These are phyloP conservation scores for Ceratosolen fusciceps DNA, from an alignment of 1,140 invertebrate species.

Conservation along the genomic window DNA sequence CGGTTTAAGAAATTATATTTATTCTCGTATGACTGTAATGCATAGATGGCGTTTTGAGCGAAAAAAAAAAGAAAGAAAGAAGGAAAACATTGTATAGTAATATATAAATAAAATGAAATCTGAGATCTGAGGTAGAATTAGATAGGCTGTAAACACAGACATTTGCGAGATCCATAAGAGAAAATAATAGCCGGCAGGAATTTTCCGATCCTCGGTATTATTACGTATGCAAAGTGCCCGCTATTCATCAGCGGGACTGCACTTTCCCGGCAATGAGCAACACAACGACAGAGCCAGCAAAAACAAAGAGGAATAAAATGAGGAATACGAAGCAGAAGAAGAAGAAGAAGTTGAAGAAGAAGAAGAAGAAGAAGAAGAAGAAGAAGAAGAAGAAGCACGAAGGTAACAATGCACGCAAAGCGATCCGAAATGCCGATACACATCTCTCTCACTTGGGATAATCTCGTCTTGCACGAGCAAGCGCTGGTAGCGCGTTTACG, in stretches of 20 bases:
- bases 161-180: not conserved
- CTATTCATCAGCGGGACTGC: not conserved
- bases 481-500: conserved; percentile 32
- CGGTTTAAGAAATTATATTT: no score
- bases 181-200: not conserved
- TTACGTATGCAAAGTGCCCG: not conserved
- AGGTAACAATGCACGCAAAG: conserved; percentile 28
- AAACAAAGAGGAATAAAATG: conserved; percentile 1
- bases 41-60: not conserved
- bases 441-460: conserved; percentile 31
- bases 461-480: conserved; percentile 23
- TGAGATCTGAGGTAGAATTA: not conserved
- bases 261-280: not conserved
- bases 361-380: not conserved
- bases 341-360: not conserved
- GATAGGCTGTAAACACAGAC: not conserved
- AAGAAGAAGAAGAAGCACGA: not conserved
- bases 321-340: not conserved
- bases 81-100: not conserved
- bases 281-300: not conserved
- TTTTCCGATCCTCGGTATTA: not conserved
- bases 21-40: not conserved
- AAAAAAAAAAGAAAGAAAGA: no score
- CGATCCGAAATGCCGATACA: conserved; percentile 32
- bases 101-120: not conserved